These are phyloP conservation scores for Nephrotoma appendiculata DNA, from an alignment of 2,888 invertebrate genomes.

Conservation along the genomic window DNA sequence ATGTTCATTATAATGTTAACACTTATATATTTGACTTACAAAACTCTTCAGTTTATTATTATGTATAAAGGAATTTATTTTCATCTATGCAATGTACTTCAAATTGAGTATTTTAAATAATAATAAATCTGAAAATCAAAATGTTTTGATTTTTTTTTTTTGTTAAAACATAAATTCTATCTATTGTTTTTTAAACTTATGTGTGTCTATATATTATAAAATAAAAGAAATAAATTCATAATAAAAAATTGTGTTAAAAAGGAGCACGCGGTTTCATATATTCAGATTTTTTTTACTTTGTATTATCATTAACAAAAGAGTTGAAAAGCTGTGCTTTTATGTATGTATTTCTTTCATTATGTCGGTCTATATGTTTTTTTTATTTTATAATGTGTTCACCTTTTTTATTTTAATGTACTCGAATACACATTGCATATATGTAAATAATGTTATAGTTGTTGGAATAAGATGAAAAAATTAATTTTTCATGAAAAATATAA, in stretches of 20 bases:
- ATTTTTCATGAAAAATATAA: neutral
- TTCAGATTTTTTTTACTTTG: neutral
- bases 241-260: neutral
- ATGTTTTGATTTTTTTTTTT: neutral
- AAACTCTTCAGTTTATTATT: neutral
- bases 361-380: neutral
- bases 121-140: neutral
- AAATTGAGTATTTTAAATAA: neutral
- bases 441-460: neutral
- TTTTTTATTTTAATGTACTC: neutral
- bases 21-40: neutral
- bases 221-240: neutral
- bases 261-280: neutral
- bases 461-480: neutral
- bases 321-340: neutral
- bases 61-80: neutral
- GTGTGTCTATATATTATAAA: neutral
- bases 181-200: neutral
- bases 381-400: neutral
- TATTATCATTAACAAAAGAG: neutral
- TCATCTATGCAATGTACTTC: neutral
- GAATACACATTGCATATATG: neutral
- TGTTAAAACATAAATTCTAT: neutral
- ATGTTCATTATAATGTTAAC: neutral
- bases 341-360: neutral